A percentile compares a stretch with the other conserved stretches of the same genome.
phyloP scores from a whole-genome alignment of 2,888 invertebrate species.

The Troilus luridus region DNA sequence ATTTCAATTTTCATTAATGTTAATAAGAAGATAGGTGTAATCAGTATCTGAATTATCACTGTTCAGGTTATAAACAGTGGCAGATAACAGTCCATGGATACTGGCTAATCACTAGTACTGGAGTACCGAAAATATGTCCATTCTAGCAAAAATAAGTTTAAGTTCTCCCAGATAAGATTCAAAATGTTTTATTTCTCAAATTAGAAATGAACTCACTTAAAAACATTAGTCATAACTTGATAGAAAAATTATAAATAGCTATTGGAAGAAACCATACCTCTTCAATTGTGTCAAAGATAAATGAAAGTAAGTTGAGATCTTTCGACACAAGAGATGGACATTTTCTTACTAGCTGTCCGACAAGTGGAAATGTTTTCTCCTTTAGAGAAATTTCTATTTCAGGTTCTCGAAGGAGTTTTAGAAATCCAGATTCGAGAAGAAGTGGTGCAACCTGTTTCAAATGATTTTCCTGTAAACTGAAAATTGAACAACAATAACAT shows the following conservation, averaged over 20 bases:
- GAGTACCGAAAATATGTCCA: no score
- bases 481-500: constrained; percentile 64
- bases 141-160: no score
- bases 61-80: no score
- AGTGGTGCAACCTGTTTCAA: constrained; percentile 79
- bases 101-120: no score
- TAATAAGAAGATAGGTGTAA: no score
- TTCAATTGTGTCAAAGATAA: constrained; percentile 72
- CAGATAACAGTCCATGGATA: no score
- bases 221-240: no score
- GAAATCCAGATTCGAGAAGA: constrained; percentile 78
- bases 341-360: constrained; percentile 76
- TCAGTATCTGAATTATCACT: no score
- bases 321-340: constrained; percentile 76
- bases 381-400: constrained; percentile 75
- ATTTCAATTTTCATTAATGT: no score
- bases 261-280: constrained; percentile 67
- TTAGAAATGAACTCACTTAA: no score
- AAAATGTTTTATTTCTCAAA: no score
- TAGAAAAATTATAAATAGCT: neutral
- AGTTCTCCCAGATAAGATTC: no score
- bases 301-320: constrained; percentile 75
- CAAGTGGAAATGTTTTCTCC: constrained; percentile 81
- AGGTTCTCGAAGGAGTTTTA: constrained; percentile 80
- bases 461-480: constrained; percentile 68